These are phyloP conservation scores for Cecidostiba fungosa DNA, from an alignment of 2,888 invertebrate genomes.

Conservation along the genomic window DNA sequence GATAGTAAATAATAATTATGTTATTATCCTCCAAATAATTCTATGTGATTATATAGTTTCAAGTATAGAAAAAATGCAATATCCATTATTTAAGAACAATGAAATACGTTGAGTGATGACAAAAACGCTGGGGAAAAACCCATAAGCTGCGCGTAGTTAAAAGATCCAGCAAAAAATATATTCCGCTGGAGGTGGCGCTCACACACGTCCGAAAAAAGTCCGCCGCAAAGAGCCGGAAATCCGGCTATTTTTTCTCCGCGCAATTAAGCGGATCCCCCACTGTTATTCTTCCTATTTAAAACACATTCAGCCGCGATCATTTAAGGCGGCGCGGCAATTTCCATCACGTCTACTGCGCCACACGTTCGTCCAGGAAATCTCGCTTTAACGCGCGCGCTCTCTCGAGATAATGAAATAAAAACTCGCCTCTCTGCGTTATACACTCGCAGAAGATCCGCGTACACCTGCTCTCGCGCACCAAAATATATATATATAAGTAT, in stretches of 20 bases:
- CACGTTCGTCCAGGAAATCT: conserved; percentile 11
- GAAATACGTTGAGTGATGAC: background rate
- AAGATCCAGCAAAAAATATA: background rate
- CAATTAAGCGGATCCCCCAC: conserved; percentile 13
- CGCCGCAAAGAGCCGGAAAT: background rate
- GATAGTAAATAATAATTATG: too few species aligned
- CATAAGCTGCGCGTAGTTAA: background rate
- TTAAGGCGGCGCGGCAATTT: conserved; percentile 10
- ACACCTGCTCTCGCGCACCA: background rate
- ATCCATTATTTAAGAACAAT: too few species aligned
- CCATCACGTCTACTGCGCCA: background rate
- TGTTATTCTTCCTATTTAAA: conserved; percentile 33
- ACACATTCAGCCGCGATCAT: conserved; percentile 30
- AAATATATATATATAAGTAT: background rate
- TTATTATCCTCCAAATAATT: too few species aligned
- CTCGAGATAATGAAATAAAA: conserved; percentile 49
- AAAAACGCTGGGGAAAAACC: conserved; percentile 42
- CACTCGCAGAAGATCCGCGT: background rate
- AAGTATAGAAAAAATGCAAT: too few species aligned
- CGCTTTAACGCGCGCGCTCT: background rate
- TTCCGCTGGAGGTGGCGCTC: background rate
- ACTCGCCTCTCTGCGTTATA: background rate
- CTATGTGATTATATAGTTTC: too few species aligned
- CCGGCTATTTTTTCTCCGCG: background rate
- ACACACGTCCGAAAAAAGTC: background rate